Percentiles rank a stretch among this genome's conserved stretches.
phyloP scores from a whole-genome alignment of 2,113 vertebrate genomes.

The Suncus etruscus region DNA sequence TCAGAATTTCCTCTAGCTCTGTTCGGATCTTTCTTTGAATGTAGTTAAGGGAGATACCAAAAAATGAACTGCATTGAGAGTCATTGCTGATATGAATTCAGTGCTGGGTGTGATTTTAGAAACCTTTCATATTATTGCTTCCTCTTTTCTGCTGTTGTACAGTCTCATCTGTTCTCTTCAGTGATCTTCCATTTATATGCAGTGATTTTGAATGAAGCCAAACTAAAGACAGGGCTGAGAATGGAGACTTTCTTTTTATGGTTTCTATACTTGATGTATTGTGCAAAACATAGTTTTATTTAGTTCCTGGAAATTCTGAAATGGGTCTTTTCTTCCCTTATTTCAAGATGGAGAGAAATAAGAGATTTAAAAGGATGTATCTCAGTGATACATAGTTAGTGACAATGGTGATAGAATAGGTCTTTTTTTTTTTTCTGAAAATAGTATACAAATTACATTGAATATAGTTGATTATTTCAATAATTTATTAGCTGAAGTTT shows the following conservation, averaged over 20 bases:
- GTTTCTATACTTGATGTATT: neutral
- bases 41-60: neutral
- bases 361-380: conserved; percentile 18
- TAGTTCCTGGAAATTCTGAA: neutral
- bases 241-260: neutral
- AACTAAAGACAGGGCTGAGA: neutral
- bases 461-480: neutral
- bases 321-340: neutral
- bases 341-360: neutral
- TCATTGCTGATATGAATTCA: too few species aligned
- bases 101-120: neutral
- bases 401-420: neutral
- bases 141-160: neutral
- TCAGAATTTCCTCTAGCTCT: neutral
- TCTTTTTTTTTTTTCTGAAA: conserved; percentile 23
- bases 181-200: neutral
- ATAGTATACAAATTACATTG: neutral
- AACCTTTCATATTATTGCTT: neutral
- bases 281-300: neutral
- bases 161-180: accelerated
- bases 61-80: neutral
- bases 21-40: conserved; percentile 11
- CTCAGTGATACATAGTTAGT: neutral
- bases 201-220: neutral
- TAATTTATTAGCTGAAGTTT: neutral